A percentile compares a stretch with the other conserved stretches of the same genome.
phyloP scores from a whole-genome alignment of 2,888 invertebrate species.

The Andrena praecox region DNA sequence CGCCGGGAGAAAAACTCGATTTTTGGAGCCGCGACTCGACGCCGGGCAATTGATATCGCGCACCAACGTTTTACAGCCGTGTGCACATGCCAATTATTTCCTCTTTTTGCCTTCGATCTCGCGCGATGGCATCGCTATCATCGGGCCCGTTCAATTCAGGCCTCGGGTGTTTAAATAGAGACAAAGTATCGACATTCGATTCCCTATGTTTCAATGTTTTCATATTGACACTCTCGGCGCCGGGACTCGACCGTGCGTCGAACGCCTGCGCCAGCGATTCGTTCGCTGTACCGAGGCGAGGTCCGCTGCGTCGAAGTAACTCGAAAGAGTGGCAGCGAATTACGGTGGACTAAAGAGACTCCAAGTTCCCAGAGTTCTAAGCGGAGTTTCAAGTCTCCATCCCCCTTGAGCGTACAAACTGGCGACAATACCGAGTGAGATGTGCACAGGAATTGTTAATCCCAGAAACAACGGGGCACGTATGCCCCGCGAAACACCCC shows the following conservation, averaged over 20 bases:
- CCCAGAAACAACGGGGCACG: not conserved
- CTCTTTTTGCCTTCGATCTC: conserved; percentile 5
- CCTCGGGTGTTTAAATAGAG: too few species aligned
- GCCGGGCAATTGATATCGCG: conserved; percentile 6
- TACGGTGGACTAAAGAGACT: too few species aligned
- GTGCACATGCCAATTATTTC: conserved; percentile 18
- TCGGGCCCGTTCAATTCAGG: not conserved
- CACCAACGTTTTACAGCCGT: conserved; percentile 18
- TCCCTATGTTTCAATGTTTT: too few species aligned
- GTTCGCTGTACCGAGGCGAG: too few species aligned
- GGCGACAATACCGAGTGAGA: too few species aligned
- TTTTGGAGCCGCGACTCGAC: not conserved
- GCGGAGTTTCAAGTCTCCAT: not conserved
- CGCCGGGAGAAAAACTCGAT: not conserved
- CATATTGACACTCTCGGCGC: too few species aligned
- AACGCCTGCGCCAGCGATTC: too few species aligned
- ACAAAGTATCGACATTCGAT: too few species aligned
- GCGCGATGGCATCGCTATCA: conserved; percentile 16
- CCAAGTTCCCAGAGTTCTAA: not conserved
- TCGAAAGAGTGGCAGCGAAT: too few species aligned
- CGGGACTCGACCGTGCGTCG: too few species aligned
- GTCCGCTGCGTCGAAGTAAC: too few species aligned
- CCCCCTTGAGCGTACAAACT: not conserved
- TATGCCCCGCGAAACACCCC: too few species aligned
- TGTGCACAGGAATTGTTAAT: not conserved